These are phyloP conservation scores for Peromyscus aztecus DNA, from an alignment of 2,797 vertebrate genomes.

Conservation along the genomic window DNA sequence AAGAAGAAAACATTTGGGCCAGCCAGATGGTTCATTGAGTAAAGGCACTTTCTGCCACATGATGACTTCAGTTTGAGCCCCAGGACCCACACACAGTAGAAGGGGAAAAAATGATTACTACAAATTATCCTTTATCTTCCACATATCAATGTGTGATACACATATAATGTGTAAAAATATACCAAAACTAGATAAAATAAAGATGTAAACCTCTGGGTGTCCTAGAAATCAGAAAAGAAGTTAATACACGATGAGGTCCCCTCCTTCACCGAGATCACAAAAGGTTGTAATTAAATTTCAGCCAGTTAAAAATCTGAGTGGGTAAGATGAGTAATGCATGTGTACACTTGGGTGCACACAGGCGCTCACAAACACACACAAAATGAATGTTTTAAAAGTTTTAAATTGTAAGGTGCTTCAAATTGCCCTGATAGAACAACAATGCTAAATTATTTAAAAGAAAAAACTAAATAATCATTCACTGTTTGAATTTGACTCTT, in stretches of 20 bases:
- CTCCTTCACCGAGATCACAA: not conserved
- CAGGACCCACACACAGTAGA: not conserved
- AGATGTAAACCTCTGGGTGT: not conserved
- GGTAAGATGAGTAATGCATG: not conserved
- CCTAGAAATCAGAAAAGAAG: not conserved
- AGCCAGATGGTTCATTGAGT: not conserved
- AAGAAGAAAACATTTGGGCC: not conserved
- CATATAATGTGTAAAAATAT: no score
- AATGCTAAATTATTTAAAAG: conserved; percentile 29
- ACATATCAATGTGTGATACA: not conserved
- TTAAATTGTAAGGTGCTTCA: not conserved
- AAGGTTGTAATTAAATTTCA: not conserved
- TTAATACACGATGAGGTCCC: not conserved
- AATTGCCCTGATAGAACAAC: not conserved
- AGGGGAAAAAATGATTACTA: not conserved
- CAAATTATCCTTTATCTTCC: not conserved
- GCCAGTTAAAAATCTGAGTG: no score
- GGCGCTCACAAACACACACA: not conserved
- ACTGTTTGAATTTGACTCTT: conserved; percentile 5
- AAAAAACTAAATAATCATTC: conserved; percentile 39
- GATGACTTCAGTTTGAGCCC: not conserved
- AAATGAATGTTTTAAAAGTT: not conserved
- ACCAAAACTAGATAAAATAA: no score
- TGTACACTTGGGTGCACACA: not conserved
- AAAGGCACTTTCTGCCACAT: not conserved